Conservation (phyloP, 2,797 vertebrate genomes). For the Hemibagrus guttatus region DNA sequence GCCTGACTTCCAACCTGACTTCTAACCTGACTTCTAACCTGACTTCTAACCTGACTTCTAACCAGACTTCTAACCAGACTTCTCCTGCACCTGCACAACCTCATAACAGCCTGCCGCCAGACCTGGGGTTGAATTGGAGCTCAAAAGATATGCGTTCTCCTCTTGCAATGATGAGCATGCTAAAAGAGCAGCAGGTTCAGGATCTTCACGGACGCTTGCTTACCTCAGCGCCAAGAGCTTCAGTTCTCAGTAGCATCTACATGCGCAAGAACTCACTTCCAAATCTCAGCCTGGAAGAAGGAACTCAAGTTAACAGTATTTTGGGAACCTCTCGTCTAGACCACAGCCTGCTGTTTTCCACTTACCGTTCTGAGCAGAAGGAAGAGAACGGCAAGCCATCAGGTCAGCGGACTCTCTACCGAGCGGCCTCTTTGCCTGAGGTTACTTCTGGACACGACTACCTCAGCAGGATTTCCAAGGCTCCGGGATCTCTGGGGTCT, state of each 20-base stretch:
- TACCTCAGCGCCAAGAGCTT: conserved; percentile 56
- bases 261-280: conserved; percentile 58
- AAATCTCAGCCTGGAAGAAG: conserved; percentile 62
- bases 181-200: conserved; percentile 67
- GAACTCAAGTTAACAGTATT: conserved; percentile 60
- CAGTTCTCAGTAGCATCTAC: conserved; percentile 56
- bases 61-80: background rate
- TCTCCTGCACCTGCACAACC: background rate
- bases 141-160: conserved; percentile 68
- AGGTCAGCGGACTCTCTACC: conserved; percentile 23
- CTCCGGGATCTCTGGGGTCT: background rate
- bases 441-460: conserved; percentile 25
- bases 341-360: conserved; percentile 83
- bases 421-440: conserved; percentile 67
- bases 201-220: conserved; percentile 34
- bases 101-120: conserved; percentile 58
- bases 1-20: no score
- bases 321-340: conserved; percentile 80
- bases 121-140: conserved; percentile 68
- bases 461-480: conserved; percentile 32
- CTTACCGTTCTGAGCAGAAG: conserved; percentile 62
- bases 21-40: no score
- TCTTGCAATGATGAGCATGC: conserved; percentile 75
- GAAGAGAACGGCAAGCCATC: conserved; percentile 57
- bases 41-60: no score